Base-by-base conservation (phyloP, 2,888 invertebrate species). In the Coronaproctus castanopsis region DNA sequence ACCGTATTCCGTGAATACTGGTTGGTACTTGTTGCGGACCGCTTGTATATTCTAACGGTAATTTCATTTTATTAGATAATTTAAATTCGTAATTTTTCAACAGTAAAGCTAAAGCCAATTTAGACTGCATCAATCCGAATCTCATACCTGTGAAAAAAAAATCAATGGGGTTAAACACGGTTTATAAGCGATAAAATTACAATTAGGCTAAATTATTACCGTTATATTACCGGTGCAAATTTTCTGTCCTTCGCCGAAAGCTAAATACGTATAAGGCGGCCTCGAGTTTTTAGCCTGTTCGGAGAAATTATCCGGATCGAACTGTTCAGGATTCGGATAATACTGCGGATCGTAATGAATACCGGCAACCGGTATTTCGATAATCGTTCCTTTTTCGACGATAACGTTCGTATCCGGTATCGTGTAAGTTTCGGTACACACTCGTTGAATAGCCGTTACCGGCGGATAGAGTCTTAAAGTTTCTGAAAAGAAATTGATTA, bases 391-490 rank as follows among this genome's bases (percentile, higher is more conserved):
- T 49, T 65, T 63, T 23, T 65, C 64, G 20, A 69, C 54, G 1
- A 62, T 57, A 2, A 65, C 52, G 10, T 67, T 60, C 5, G 66
- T 66, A 8, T 62, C 64, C 5, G 68, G 67, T 19, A 69, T 57
- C 24, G 52, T 57, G 60, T 68, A 68, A 2, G 64, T 63, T 20
- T 64, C 63, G 3, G 63, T 64, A 54, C 69, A 69, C 5, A 59
- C 56, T 24, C 69, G 65, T 20, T 66, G 67, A 3, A 69, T 62
- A 2, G 65, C 55, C 2, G 67, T 61, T 10, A 67, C 65, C 1
- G 71, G 68, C 14, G 73, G 71, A 58, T 69, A 69, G 53, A 68
- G 65, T 20, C 72, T 64, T 21, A 73, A 62, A 1, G 71, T 68
- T 65, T 72, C 73, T 69, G 65, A 19, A 65, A 57, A 14, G 49